These are phyloP conservation scores for Schizaphis graminum DNA, from an alignment of 2,888 invertebrate genomes.

Conservation along the genomic window DNA sequence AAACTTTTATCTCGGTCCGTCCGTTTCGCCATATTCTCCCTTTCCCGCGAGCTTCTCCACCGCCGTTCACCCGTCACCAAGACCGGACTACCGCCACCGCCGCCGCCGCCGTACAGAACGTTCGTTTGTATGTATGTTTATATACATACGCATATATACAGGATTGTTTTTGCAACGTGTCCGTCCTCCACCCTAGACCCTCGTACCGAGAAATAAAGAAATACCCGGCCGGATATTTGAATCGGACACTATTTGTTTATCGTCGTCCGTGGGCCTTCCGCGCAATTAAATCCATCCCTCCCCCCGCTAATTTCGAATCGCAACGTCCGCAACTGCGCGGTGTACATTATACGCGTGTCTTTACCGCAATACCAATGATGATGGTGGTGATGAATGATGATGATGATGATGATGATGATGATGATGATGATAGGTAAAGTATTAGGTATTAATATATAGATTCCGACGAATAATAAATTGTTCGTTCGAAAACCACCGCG, in stretches of 20 bases:
- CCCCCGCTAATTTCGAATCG: not conserved
- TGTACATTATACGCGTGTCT: not conserved
- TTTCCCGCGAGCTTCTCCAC: not conserved
- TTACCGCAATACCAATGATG: not conserved
- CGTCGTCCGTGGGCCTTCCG: not conserved
- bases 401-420: not conserved
- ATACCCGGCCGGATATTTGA: conserved; percentile 33
- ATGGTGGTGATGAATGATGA: no score
- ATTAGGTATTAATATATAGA: no score
- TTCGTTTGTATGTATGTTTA: not conserved
- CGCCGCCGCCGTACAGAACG: not conserved
- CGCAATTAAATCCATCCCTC: conserved; percentile 1
- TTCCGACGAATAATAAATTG: not conserved
- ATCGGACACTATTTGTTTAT: conserved; percentile 11
- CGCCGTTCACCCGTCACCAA: not conserved
- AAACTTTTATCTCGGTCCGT: conserved; percentile 59
- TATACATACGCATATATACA: not conserved
- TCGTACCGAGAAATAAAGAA: not conserved
- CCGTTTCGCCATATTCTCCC: conserved; percentile 55
- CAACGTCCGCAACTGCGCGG: no score
- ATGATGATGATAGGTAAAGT: not conserved
- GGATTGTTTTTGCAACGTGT: not conserved
- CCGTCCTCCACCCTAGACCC: not conserved
- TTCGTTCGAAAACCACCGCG: not conserved
- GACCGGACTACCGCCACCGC: not conserved